Base-by-base conservation (phyloP, 2,888 invertebrate genomes). In the Encarsia formosa region DNA sequence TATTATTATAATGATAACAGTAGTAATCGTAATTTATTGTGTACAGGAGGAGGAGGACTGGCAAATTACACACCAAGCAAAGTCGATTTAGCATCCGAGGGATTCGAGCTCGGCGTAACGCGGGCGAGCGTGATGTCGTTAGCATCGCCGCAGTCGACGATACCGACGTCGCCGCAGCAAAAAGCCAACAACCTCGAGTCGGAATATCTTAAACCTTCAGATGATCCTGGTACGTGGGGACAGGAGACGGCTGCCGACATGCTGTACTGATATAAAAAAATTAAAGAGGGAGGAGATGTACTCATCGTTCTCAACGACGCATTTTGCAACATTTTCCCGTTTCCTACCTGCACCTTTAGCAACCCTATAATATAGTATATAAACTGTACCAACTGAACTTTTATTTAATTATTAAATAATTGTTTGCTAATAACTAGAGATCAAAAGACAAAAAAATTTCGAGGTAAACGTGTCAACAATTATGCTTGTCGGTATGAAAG, bases 41-140 rank as follows among this genome's bases (percentile, higher is more conserved):
- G n/a, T 43, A 22, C 57, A 73, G 73, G 69, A 59, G 71, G 69
- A 40, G 67, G 73, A 47, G 70, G 70, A 41, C 79, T 92, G 72
- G 83, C 87, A 59, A 87, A 84, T 69, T 92, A 91, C 79, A 90
- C 89, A 65, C 91, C 92, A 54, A 82, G 87, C 77, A 87, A 88
- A 79, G 83, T 82, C 48, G 77, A 79, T 60, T 80, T 78, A 61
- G 77, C 79, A 63, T 81, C 76, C 65, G 80, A 81, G 61, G 78
- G 82, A 56, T 91, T 91, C 78, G 85, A 88, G 76, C 79, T 91
- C 57, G 92, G 92, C 46, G 82, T 91, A 52, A 86, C 88, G 59
- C 81, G 87, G 65, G 79, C 79, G 62, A 77, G 72, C 60, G 75
- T 64, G 49, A 70, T 62, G 3, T 58, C 61, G 29, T 58, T 65